Evolutionary conservation across 2,888 invertebrate species (phyloP).

Genomic region (Caenorhabditis becei): DNA sequence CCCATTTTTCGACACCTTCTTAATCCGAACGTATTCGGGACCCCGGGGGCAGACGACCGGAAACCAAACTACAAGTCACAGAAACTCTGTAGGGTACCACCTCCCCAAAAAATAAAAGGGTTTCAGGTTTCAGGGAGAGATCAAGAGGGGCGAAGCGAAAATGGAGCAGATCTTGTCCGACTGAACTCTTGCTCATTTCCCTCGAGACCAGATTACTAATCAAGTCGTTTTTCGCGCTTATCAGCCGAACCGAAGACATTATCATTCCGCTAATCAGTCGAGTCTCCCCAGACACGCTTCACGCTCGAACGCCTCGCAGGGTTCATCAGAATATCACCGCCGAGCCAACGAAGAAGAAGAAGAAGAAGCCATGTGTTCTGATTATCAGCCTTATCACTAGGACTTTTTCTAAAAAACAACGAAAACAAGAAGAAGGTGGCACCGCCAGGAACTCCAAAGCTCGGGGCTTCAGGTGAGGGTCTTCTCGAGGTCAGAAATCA

Average conservation of each 20-base stretch:
- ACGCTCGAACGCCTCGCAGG: constrained; percentile 20
- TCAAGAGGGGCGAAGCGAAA: constrained; percentile 1
- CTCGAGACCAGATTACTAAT: background rate
- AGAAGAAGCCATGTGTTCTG: constrained; percentile 29
- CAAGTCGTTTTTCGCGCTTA: no score
- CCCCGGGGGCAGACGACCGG: background rate
- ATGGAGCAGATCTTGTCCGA: background rate
- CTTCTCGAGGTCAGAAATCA: background rate
- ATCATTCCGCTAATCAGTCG: constrained; percentile 1
- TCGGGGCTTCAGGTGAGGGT: constrained; percentile 8
- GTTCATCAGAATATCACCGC: no score
- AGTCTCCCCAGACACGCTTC: background rate
- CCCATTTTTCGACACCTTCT: background rate
- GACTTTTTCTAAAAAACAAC: background rate
- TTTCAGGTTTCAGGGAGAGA: constrained; percentile 28
- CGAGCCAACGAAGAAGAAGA: background rate
- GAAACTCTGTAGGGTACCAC: constrained; percentile 29
- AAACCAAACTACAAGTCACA: constrained; percentile 46
- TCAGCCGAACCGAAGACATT: background rate
- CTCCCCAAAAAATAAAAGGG: constrained; percentile 24
- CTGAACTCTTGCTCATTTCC: background rate
- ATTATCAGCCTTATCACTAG: constrained; percentile 5
- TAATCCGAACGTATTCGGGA: background rate
- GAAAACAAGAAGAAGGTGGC: constrained; percentile 28
- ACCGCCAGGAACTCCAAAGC: constrained; percentile 28